These are phyloP conservation scores for Nomada ruficornis DNA, from an alignment of 2,888 invertebrate genomes.

Conservation along the genomic window DNA sequence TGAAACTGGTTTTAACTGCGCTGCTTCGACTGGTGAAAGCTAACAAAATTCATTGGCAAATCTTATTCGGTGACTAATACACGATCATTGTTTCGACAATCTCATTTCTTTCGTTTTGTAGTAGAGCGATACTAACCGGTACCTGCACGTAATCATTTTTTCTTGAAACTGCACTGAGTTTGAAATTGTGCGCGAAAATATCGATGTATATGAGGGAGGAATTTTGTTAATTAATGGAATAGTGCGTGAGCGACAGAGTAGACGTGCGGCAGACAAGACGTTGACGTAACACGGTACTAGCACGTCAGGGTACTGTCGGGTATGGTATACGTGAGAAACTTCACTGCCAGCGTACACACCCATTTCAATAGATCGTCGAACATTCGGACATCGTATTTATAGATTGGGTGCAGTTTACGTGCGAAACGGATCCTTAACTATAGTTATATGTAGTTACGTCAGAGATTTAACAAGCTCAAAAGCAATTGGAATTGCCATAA, in stretches of 20 bases:
- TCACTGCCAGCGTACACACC: constrained; percentile 45
- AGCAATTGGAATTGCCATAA: constrained; percentile 14
- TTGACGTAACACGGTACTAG: constrained; percentile 22
- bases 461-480: constrained; percentile 1
- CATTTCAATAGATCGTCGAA: constrained; percentile 51
- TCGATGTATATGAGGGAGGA: not conserved
- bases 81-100: constrained; percentile 4
- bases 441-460: constrained; percentile 19
- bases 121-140: not conserved
- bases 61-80: constrained; percentile 5
- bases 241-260: not conserved
- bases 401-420: constrained; percentile 9
- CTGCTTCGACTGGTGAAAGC: constrained; percentile 46
- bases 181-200: not conserved
- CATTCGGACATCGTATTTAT: constrained; percentile 31
- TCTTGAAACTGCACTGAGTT: not conserved
- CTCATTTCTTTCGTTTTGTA: not conserved
- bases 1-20: constrained; percentile 56
- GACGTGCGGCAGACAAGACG: constrained; percentile 11
- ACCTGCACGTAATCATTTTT: not conserved
- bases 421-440: constrained; percentile 30
- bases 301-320: constrained; percentile 22
- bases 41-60: constrained; percentile 36
- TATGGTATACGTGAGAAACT: constrained; percentile 56
- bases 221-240: not conserved